Percentiles rank a stretch among this genome's conserved stretches.
phyloP scores from a whole-genome alignment of 37 sponge, comb jelly and placozoan species.

The Bolinopsis microptera region DNA sequence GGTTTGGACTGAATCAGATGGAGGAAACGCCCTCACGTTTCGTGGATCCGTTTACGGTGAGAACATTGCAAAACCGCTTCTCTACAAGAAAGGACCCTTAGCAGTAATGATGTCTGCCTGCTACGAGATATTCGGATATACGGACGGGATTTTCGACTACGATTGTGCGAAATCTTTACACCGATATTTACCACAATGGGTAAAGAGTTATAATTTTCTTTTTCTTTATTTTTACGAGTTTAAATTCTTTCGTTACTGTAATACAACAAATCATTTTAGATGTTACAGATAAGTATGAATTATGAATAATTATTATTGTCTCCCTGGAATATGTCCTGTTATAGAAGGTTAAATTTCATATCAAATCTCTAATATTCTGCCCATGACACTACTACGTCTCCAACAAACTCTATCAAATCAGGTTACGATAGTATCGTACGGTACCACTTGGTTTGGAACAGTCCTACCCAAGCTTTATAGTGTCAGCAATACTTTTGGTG shows the following conservation, averaged over 20 bases:
- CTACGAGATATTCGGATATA: background rate
- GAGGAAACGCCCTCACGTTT: background rate
- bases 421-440: background rate
- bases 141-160: background rate
- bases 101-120: background rate
- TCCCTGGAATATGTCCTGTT: too few species aligned
- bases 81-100: constrained; percentile 26
- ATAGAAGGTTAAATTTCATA: too few species aligned
- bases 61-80: background rate
- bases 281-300: too few species aligned
- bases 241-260: too few species aligned
- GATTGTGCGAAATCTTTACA: background rate
- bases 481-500: background rate
- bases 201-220: too few species aligned
- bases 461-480: background rate
- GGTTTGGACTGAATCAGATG: background rate
- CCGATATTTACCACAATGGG: constrained; percentile 9
- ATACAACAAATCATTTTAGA: too few species aligned
- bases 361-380: too few species aligned
- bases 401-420: too few species aligned
- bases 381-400: too few species aligned
- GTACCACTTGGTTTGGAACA: background rate
- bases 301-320: too few species aligned
- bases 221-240: too few species aligned
- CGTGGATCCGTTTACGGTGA: background rate